phyloP scores from a whole-genome alignment of 2,113 vertebrate species.

The Gymnorhina tibicen region DNA sequence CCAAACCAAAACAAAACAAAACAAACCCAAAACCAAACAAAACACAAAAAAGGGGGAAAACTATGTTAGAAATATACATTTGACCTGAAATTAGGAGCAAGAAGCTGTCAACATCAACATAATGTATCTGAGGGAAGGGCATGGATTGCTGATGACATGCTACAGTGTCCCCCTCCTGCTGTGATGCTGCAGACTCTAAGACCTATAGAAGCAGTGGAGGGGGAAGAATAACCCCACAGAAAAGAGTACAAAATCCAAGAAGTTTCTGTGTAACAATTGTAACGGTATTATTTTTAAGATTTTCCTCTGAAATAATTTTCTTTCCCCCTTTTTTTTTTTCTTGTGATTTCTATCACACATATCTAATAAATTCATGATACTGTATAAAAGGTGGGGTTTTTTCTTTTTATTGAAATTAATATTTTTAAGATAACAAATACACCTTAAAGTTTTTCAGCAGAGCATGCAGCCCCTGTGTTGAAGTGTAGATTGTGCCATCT shows the following conservation, averaged over 20 bases:
- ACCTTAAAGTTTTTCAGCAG: neutral
- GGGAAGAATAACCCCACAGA: neutral
- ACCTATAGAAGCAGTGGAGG: neutral
- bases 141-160: neutral
- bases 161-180: neutral
- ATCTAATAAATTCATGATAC: neutral
- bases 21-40: neutral
- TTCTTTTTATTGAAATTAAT: neutral
- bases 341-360: neutral
- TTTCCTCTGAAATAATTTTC: neutral
- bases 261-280: neutral
- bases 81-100: neutral
- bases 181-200: neutral
- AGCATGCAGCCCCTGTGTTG: neutral
- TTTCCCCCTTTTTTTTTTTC: accelerated
- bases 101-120: neutral
- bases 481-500: neutral
- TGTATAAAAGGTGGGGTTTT: neutral
- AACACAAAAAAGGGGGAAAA: neutral
- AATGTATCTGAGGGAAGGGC: neutral
- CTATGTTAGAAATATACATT: neutral
- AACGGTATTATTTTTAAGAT: neutral
- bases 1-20: neutral
- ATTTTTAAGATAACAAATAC: neutral
- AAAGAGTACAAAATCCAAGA: neutral